These are phyloP conservation scores for Gavia stellata DNA, from an alignment of 2,113 vertebrate genomes.

Conservation along the genomic window DNA sequence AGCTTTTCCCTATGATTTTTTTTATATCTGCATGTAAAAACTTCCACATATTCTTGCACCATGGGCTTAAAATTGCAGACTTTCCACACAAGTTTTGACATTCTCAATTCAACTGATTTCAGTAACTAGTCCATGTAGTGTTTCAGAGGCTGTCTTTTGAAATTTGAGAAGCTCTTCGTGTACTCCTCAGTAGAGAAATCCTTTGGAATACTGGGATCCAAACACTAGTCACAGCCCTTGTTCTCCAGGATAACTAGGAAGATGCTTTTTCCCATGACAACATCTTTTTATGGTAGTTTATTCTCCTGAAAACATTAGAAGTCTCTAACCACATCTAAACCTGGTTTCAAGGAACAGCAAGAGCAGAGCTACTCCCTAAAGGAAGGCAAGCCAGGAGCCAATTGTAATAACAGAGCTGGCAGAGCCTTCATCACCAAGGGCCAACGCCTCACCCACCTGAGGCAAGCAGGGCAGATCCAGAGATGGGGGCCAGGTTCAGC, in stretches of 20 bases:
- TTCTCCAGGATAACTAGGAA: neutral
- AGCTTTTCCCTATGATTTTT: neutral
- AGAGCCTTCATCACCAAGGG: neutral
- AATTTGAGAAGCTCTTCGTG: neutral
- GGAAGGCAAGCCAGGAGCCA: neutral
- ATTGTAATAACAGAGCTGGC: rapidly evolving
- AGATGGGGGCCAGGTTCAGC: neutral
- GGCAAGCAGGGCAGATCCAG: neutral
- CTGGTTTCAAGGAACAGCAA: neutral
- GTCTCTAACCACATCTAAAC: neutral
- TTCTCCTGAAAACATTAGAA: neutral
- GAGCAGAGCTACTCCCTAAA: neutral
- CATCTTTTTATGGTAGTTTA: neutral
- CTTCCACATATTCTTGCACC: neutral
- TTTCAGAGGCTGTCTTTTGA: neutral
- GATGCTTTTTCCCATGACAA: neutral
- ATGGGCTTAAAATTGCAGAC: neutral
- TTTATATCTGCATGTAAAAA: neutral
- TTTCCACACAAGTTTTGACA: neutral
- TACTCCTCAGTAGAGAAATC: neutral
- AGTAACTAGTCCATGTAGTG: neutral
- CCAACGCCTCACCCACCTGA: neutral
- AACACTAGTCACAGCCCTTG: neutral
- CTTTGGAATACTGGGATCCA: neutral
- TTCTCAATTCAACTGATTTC: neutral